These are phyloP conservation scores for Pteria penguin DNA, from an alignment of 2,888 invertebrate genomes.

Conservation along the genomic window DNA sequence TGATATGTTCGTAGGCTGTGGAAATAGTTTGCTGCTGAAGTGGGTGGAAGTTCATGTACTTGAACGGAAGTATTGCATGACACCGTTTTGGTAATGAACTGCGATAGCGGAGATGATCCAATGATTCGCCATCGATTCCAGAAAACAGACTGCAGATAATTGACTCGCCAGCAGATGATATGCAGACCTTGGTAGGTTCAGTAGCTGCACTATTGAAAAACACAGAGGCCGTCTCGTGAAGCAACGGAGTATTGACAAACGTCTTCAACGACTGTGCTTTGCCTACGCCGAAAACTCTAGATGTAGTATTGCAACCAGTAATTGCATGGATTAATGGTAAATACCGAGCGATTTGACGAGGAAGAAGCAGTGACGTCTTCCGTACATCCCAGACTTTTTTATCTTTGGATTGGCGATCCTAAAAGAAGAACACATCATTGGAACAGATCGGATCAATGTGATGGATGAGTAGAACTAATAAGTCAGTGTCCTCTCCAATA, in stretches of 20 bases:
- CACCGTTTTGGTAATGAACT: not conserved
- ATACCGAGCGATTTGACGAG: conserved; percentile 25
- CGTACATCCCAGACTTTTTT: conserved; percentile 48
- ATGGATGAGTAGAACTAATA: conserved; percentile 56
- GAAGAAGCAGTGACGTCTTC: conserved; percentile 29
- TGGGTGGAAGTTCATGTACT: conserved; percentile 3
- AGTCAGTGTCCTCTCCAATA: conserved; percentile 65
- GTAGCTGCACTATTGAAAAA: not conserved
- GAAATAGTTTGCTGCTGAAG: conserved; percentile 3
- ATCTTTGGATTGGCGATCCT: not conserved
- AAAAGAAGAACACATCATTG: conserved; percentile 4
- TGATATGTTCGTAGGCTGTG: conserved; percentile 4
- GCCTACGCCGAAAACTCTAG: conserved; percentile 43
- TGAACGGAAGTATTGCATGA: conserved; percentile 1
- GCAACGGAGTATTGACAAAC: not conserved
- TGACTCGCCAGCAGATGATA: not conserved
- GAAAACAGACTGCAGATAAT: not conserved
- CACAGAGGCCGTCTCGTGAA: not conserved
- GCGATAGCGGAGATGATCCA: not conserved
- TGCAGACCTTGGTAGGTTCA: not conserved
- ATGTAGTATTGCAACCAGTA: conserved; percentile 53
- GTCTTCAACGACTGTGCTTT: conserved; percentile 38
- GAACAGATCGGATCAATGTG: no score
- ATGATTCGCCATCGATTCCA: not conserved
- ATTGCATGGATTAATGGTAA: conserved; percentile 51